A percentile compares a stretch with the other conserved stretches of the same genome.
Conservation (phyloP, 1,140 invertebrate species). For the Adoxophyes honmai region DNA sequence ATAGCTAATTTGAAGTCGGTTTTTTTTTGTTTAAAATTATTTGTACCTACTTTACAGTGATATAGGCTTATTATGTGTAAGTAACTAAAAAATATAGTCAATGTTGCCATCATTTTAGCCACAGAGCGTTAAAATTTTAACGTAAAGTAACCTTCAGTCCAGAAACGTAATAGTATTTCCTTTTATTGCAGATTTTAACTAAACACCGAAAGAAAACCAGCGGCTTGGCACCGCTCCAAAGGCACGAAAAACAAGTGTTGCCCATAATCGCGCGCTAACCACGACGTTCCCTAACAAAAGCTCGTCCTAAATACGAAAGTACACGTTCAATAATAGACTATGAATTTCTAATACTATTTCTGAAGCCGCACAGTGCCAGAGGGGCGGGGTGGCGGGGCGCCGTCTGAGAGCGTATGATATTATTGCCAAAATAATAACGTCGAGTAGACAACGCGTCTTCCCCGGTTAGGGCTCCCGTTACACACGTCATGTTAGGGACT, state of each 20-base stretch:
- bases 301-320: slow-evolving; percentile 53
- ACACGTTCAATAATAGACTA: slow-evolving; percentile 60
- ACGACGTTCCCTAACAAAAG: slow-evolving; percentile 30
- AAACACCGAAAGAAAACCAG: neutral
- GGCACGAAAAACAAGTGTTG: neutral
- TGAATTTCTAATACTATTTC: slow-evolving; percentile 69
- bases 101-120: too few relatives aligned
- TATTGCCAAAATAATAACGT: slow-evolving; percentile 70
- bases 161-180: too few relatives aligned
- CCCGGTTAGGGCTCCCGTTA: slow-evolving; percentile 33
- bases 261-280: slow-evolving; percentile 5
- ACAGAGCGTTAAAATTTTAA: too few relatives aligned
- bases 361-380: slow-evolving; percentile 49
- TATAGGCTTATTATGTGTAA: too few relatives aligned
- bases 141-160: too few relatives aligned
- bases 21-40: too few relatives aligned
- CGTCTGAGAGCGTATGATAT: slow-evolving; percentile 56
- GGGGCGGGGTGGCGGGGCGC: slow-evolving; percentile 27
- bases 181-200: too few relatives aligned
- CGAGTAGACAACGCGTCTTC: slow-evolving; percentile 45
- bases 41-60: too few relatives aligned
- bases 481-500: neutral
- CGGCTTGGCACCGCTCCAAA: slow-evolving; percentile 20
- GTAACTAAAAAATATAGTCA: too few relatives aligned
- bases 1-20: too few relatives aligned